Evolutionary conservation across 2,113 vertebrate species (phyloP).

Genomic region (Chroicocephalus ridibundus): DNA sequence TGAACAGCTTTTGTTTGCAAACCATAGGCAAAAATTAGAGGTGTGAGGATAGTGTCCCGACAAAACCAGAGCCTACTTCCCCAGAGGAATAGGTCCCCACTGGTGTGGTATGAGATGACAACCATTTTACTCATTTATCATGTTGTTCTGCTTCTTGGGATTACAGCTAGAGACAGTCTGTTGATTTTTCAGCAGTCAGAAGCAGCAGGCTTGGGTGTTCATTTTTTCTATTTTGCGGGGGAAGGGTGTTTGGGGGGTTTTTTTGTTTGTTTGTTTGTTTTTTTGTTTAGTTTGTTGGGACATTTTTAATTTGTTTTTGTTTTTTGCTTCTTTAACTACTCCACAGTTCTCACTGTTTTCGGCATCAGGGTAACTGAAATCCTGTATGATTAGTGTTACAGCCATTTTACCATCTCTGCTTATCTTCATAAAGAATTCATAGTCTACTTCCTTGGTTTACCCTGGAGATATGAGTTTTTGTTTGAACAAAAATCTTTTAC

Average conservation of each 20-base stretch:
- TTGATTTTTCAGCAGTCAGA: not conserved
- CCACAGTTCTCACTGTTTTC: not conserved
- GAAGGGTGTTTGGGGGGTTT: rapidly evolving
- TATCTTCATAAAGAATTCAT: not conserved
- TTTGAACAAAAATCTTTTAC: not conserved
- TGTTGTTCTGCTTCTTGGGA: not conserved
- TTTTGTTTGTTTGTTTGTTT: not conserved
- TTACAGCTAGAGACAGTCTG: not conserved
- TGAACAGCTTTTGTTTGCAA: not conserved
- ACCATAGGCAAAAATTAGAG: not conserved
- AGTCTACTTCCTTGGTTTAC: not conserved
- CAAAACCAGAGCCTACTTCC: not conserved
- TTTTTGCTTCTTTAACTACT: not conserved
- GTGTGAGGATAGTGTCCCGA: not conserved
- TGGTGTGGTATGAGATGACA: not conserved
- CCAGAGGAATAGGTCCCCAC: not conserved
- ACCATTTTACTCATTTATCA: not conserved
- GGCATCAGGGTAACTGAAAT: not conserved
- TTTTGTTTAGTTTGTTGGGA: not conserved
- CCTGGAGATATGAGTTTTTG: not conserved
- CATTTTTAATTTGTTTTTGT: not conserved
- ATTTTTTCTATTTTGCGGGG: rapidly evolving
- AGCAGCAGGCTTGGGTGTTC: not conserved
- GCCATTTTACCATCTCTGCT: not conserved
- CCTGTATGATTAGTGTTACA: not conserved